A percentile compares a stretch with the other conserved stretches of the same genome.
These are phyloP conservation scores for Dynastes hyllus DNA, from an alignment of 2,888 invertebrate species.

Conservation along the genomic window DNA sequence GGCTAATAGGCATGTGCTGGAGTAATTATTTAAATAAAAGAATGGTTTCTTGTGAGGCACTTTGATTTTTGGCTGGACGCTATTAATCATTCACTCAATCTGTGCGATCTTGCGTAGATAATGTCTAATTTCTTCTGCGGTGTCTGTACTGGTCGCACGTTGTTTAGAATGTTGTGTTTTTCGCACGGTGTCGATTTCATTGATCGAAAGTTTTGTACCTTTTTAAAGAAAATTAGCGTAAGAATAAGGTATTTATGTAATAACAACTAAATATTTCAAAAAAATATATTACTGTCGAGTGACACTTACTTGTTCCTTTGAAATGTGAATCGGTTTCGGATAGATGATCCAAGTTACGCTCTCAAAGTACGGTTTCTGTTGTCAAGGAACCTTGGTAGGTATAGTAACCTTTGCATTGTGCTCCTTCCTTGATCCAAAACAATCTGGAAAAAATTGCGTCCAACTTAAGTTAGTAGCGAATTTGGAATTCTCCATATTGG, in stretches of 20 bases:
- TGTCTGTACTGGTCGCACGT: constrained; percentile 68
- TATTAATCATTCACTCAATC: constrained; percentile 59
- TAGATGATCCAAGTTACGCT: constrained; percentile 85
- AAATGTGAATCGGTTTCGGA: constrained; percentile 80
- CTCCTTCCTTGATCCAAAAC: constrained; percentile 81
- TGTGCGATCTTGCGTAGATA: constrained; percentile 68
- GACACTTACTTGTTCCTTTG: constrained; percentile 76
- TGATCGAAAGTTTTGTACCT: constrained; percentile 67
- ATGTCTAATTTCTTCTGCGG: constrained; percentile 67
- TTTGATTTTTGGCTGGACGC: no score
- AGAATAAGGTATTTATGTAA: background rate
- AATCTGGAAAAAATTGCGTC: constrained; percentile 70
- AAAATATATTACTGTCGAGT: background rate
- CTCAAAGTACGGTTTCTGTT: constrained; percentile 81
- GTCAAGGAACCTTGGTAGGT: constrained; percentile 83
- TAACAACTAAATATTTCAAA: no score
- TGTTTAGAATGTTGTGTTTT: constrained; percentile 67
- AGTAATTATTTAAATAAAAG: no score
- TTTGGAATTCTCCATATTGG: no score
- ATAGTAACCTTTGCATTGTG: constrained; percentile 81
- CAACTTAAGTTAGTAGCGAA: no score
- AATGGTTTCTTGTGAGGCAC: no score
- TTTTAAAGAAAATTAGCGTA: constrained; percentile 7
- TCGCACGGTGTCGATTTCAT: constrained; percentile 69
- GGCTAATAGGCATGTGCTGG: no score